Conservation (phyloP, 2,113 vertebrate species). For the Macroglossus sobrinus region DNA sequence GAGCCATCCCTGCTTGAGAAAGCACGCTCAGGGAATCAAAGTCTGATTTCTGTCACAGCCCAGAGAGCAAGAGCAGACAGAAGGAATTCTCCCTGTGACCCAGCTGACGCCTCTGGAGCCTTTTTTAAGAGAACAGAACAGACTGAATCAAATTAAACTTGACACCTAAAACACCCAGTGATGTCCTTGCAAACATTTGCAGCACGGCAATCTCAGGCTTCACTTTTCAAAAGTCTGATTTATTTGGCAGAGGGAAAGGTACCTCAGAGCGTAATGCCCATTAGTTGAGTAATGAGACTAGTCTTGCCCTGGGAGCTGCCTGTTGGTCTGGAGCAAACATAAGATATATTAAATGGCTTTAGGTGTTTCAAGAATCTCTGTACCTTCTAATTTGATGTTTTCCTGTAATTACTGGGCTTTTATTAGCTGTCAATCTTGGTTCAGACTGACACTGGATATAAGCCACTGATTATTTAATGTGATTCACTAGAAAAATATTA, state of each 20-base stretch:
- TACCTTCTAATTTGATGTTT: conserved; percentile 70
- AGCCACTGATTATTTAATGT: conserved; percentile 49
- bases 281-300: conserved; percentile 63
- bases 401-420: conserved; percentile 69
- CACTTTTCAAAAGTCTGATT: conserved; percentile 68
- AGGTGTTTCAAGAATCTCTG: conserved; percentile 59
- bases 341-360: conserved; percentile 59
- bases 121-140: conserved; percentile 55
- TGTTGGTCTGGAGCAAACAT: conserved; percentile 69
- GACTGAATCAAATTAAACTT: conserved; percentile 66
- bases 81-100: conserved; percentile 40
- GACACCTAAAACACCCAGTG: conserved; percentile 50
- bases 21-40: conserved; percentile 1
- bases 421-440: conserved; percentile 78
- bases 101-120: conserved; percentile 26
- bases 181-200: conserved; percentile 65
- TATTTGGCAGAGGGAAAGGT: conserved; percentile 62
- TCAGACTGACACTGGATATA: conserved; percentile 64
- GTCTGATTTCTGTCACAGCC: conserved; percentile 57
- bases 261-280: conserved; percentile 11
- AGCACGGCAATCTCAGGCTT: conserved; percentile 29
- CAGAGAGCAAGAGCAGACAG: not conserved
- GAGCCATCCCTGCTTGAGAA: not conserved
- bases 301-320: conserved; percentile 55
- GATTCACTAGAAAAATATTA: conserved; percentile 68